phyloP scores from a whole-genome alignment of 2,113 vertebrate species.

The Microtus richardsoni region DNA sequence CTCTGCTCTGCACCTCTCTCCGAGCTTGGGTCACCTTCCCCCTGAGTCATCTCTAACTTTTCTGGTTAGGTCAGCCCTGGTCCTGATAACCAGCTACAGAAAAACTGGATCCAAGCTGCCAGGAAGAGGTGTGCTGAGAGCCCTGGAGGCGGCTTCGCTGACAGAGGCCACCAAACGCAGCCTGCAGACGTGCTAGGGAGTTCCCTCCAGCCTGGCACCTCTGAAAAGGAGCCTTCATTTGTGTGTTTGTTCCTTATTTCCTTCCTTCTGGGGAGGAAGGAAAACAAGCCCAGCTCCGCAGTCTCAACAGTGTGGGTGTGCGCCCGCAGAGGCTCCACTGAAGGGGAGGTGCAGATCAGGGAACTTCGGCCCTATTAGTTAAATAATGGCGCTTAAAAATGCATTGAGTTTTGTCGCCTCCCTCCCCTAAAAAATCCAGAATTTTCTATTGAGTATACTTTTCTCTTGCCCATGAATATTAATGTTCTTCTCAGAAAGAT shows the following conservation, averaged over 20 bases:
- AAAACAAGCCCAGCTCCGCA: conserved; percentile 15
- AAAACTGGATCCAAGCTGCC: background rate
- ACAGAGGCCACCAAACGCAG: background rate
- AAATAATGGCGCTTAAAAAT: conserved; percentile 88
- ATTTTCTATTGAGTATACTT: conserved; percentile 88
- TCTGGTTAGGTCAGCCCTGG: background rate
- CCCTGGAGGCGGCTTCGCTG: background rate
- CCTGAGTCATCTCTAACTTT: background rate
- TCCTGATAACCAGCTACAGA: background rate
- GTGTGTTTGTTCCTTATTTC: conserved; percentile 38
- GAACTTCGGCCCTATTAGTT: conserved; percentile 82
- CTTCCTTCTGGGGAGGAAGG: conserved; percentile 1
- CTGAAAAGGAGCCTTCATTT: conserved; percentile 60
- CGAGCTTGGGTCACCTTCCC: fast-evolving
- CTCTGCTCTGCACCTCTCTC: background rate
- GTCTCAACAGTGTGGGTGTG: conserved; percentile 55
- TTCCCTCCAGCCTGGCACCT: background rate
- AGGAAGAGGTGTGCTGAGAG: background rate
- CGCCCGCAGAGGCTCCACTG: conserved; percentile 51
- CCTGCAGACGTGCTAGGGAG: background rate
- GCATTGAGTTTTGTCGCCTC: conserved; percentile 87
- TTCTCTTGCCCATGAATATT: conserved; percentile 89
- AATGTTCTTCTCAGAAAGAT: conserved; percentile 89
- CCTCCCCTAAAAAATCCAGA: conserved; percentile 84
- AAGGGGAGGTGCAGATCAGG: conserved; percentile 37